phyloP scores from a whole-genome alignment of 1,140 invertebrate species.

The Caenorhabditis latens region DNA sequence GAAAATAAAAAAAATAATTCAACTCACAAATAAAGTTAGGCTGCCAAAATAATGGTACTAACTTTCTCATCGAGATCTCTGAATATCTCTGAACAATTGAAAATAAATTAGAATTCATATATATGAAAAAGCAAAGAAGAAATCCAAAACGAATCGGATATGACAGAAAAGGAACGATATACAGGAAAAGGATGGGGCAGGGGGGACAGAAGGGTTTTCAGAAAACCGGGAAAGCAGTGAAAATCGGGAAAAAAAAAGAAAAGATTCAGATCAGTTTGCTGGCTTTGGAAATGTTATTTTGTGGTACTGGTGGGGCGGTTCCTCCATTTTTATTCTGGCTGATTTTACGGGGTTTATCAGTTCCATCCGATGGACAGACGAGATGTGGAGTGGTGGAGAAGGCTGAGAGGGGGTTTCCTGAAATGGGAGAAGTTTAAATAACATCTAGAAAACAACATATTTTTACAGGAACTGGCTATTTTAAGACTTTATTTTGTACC shows the following conservation, averaged over 20 bases:
- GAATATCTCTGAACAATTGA: not conserved
- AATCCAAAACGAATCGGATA: not conserved
- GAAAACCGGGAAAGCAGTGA: not conserved
- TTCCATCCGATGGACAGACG: conserved; percentile 8
- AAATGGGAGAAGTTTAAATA: not conserved
- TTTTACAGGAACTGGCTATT: not conserved
- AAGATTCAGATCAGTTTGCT: conserved; percentile 21
- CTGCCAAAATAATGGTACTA: not conserved
- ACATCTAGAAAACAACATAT: not conserved
- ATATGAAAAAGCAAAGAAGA: not conserved
- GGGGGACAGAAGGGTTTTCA: not conserved
- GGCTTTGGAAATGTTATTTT: conserved; percentile 1
- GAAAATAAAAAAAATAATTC: too few relatives aligned
- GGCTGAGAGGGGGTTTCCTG: not conserved
- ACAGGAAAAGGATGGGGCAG: not conserved
- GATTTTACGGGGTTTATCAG: not conserved
- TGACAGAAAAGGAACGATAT: conserved; percentile 2
- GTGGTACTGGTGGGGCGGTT: not conserved
- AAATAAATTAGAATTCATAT: conserved; percentile 8
- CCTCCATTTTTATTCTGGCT: conserved; percentile 33
- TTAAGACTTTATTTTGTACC: too few relatives aligned
- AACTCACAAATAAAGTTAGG: too few relatives aligned
- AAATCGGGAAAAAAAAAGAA: not conserved
- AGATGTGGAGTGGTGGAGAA: conserved; percentile 13
- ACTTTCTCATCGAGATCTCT: not conserved